Evolutionary conservation across 2,113 vertebrate species (phyloP).

Genomic region (Nycticryphes semicollaris): DNA sequence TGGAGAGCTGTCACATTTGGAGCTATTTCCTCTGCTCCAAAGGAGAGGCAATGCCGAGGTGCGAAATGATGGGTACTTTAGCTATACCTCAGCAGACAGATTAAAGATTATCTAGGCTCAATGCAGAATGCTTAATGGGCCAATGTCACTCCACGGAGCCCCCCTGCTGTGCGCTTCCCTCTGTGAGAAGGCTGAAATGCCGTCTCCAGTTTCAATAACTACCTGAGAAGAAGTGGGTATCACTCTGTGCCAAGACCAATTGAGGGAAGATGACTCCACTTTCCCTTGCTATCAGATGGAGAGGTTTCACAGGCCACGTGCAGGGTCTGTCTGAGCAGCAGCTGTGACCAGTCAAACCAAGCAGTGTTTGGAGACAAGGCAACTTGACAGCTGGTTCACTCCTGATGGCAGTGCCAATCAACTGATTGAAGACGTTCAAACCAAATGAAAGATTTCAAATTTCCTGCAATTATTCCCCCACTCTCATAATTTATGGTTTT

Average conservation of each 20-base stretch:
- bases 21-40: not conserved
- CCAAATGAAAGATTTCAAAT: not conserved
- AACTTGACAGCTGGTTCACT: not conserved
- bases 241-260: not conserved
- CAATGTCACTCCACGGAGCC: not conserved
- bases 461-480: not conserved
- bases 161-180: not conserved
- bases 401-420: not conserved
- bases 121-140: not conserved
- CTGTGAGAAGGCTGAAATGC: not conserved
- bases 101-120: not conserved
- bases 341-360: not conserved
- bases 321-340: not conserved
- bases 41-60: not conserved
- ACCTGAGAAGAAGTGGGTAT: conserved; percentile 23
- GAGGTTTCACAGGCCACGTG: not conserved
- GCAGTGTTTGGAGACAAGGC: not conserved
- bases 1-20: not conserved
- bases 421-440: not conserved
- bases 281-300: not conserved
- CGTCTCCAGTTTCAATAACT: not conserved
- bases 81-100: not conserved
- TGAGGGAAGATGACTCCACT: not conserved
- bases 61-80: conserved; percentile 29
- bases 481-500: not conserved